A percentile compares a stretch with the other conserved stretches of the same genome.
Evolutionary conservation across 1,140 invertebrate species (phyloP).

Genomic region (Hydropsyche tenuis): DNA sequence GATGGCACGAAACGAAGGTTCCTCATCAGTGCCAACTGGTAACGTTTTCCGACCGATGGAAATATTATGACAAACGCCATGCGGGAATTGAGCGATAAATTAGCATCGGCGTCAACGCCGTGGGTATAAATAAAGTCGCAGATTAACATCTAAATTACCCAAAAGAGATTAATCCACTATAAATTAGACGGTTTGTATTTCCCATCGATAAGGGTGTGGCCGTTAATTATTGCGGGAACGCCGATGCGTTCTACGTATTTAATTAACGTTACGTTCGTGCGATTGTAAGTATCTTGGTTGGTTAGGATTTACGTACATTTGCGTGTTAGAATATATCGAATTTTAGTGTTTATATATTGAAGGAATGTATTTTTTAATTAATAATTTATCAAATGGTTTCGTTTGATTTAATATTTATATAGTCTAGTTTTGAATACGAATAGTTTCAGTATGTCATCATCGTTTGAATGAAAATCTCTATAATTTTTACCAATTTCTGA

Average conservation of each 20-base stretch:
- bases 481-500: no score
- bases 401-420: no score
- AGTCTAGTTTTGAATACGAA: no score
- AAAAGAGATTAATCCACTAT: neutral
- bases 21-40: neutral
- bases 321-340: no score
- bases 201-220: neutral
- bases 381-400: no score
- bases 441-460: no score
- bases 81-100: neutral
- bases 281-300: no score
- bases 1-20: neutral
- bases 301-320: no score
- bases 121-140: neutral
- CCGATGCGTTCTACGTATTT: neutral
- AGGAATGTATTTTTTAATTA: no score
- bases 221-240: constrained; percentile 2
- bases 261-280: neutral
- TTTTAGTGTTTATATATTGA: no score
- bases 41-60: neutral
- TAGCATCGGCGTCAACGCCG: neutral
- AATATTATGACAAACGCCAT: no score
- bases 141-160: constrained; percentile 8
- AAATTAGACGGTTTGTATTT: neutral
- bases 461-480: no score